Evolutionary conservation across 1,140 invertebrate species (phyloP).

Genomic region (Saccostrea echinata): DNA sequence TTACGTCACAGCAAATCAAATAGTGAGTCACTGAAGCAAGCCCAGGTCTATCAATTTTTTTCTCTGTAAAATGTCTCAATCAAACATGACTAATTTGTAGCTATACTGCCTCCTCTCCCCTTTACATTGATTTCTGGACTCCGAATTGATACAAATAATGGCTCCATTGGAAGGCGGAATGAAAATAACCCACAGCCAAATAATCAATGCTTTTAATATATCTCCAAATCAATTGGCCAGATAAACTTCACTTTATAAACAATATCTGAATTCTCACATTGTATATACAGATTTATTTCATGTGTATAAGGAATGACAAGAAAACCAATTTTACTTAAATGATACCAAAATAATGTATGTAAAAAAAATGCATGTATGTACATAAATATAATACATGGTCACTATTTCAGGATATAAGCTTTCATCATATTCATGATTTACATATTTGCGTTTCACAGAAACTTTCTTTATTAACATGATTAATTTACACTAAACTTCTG

Average conservation of each 20-base stretch:
- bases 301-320: no score
- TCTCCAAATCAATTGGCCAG: neutral
- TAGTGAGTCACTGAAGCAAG: neutral
- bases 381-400: no score
- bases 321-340: no score
- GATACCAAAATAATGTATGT: no score
- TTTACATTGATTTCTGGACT: neutral
- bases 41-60: neutral
- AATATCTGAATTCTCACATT: neutral
- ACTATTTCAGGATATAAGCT: no score
- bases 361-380: no score
- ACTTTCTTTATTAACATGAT: no score
- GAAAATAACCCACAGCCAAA: neutral
- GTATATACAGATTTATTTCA: no score
- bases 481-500: no score
- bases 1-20: slow-evolving; percentile 10
- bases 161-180: neutral
- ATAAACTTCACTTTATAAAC: slow-evolving; percentile 2
- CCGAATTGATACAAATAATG: slow-evolving; percentile 28
- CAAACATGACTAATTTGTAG: slow-evolving; percentile 27
- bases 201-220: slow-evolving; percentile 26
- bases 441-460: no score
- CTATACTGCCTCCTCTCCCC: neutral
- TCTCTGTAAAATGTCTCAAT: neutral
- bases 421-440: no score